These are phyloP conservation scores for Tympanoctomys barrerae DNA, from an alignment of 2,797 vertebrate genomes.

Conservation along the genomic window DNA sequence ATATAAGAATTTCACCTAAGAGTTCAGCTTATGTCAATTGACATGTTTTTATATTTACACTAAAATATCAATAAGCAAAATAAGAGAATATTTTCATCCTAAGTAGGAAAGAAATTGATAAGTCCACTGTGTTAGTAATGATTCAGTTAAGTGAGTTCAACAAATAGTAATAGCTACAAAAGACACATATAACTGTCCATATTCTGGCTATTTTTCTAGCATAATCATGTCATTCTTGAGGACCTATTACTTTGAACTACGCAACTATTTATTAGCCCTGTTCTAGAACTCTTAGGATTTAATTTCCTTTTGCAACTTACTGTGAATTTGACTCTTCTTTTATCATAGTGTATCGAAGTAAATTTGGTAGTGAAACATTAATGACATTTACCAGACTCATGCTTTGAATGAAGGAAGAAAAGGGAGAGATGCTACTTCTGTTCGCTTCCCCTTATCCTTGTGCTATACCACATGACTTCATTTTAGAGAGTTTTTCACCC, in stretches of 20 bases:
- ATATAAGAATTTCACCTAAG: neutral
- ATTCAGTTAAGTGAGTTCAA: neutral
- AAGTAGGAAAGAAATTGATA: constrained; percentile 9
- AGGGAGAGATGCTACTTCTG: neutral
- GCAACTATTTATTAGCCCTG: neutral
- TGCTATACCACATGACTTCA: neutral
- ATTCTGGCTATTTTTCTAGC: neutral
- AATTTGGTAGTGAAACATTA: neutral
- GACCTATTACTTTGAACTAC: neutral
- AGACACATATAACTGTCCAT: neutral
- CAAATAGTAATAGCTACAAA: neutral
- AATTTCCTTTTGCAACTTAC: neutral
- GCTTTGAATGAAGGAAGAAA: neutral
- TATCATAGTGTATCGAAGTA: constrained; percentile 23
- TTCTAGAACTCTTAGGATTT: neutral
- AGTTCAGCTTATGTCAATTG: neutral
- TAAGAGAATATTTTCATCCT: neutral
- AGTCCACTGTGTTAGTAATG: neutral
- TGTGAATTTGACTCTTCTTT: neutral
- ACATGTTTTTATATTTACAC: neutral
- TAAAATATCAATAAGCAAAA: neutral
- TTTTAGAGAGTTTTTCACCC: neutral
- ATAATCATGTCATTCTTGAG: neutral
- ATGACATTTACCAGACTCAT: neutral
- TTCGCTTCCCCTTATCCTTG: neutral